These are phyloP conservation scores for Dryomyza anilis DNA, from an alignment of 2,888 invertebrate genomes.

Conservation along the genomic window DNA sequence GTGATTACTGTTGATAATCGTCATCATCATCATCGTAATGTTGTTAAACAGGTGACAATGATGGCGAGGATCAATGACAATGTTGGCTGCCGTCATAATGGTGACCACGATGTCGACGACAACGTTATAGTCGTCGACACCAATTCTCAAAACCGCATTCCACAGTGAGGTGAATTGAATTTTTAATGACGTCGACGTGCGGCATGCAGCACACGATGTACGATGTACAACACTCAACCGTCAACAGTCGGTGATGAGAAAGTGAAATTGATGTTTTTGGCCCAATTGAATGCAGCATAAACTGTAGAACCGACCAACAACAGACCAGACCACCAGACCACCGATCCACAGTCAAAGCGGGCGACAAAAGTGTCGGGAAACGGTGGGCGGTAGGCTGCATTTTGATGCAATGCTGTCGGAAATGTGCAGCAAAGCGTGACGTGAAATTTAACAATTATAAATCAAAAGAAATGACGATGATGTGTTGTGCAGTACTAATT, in stretches of 20 bases:
- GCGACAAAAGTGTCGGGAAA: too few species aligned
- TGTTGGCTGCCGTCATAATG: too few species aligned
- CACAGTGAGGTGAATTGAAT: constrained; percentile 11
- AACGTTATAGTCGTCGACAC: background rate
- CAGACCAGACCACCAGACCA: too few species aligned
- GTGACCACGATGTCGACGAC: background rate
- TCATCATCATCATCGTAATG: background rate
- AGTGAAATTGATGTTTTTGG: constrained; percentile 27
- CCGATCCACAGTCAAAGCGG: too few species aligned
- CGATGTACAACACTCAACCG: background rate
- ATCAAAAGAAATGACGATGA: background rate
- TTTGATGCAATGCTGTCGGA: constrained; percentile 20
- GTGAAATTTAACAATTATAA: constrained; percentile 7
- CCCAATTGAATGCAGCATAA: constrained; percentile 13
- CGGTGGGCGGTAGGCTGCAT: background rate
- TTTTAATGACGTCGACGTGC: background rate
- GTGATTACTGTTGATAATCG: too few species aligned
- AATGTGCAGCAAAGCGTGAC: constrained; percentile 12
- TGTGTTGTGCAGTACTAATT: too few species aligned
- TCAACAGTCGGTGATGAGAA: constrained; percentile 11
- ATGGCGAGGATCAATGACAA: background rate
- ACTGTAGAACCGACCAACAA: too few species aligned
- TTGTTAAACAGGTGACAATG: background rate
- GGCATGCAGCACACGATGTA: background rate
- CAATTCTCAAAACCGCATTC: constrained; percentile 17